phyloP scores from a whole-genome alignment of 2,888 invertebrate species.

The Masnerella sp. region DNA sequence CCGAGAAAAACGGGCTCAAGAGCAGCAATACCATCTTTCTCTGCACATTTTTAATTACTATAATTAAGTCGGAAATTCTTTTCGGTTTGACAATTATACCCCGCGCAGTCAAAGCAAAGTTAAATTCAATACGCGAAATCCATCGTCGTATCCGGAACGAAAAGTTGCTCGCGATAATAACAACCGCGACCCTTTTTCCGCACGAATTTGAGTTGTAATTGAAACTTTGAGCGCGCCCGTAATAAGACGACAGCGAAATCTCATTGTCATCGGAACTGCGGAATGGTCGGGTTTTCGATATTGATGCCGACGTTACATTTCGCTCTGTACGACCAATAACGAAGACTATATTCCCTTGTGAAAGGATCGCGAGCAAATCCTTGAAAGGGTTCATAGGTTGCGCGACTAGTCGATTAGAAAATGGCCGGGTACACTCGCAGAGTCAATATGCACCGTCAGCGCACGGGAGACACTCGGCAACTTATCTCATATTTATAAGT shows the following conservation, averaged over 20 bases:
- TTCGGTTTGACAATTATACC: no score
- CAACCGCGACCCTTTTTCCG: slow-evolving; percentile 6
- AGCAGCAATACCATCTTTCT: no score
- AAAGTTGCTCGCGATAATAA: no score
- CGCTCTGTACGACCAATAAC: slow-evolving; percentile 42
- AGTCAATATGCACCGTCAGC: slow-evolving; percentile 59
- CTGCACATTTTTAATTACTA: no score
- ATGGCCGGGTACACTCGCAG: slow-evolving; percentile 21
- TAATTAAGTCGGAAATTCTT: no score
- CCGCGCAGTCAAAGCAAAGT: no score
- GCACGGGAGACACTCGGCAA: slow-evolving; percentile 38
- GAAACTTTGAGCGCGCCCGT: slow-evolving; percentile 7
- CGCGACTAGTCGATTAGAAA: slow-evolving; percentile 56
- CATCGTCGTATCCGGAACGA: no score
- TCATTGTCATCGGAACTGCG: slow-evolving; percentile 35
- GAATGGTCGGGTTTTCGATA: slow-evolving; percentile 28
- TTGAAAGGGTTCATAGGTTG: slow-evolving; percentile 45
- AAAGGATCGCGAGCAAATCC: slow-evolving; percentile 30
- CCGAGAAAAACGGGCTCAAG: no score
- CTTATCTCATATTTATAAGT: slow-evolving; percentile 62
- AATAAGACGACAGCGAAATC: slow-evolving; percentile 9
- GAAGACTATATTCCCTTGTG: slow-evolving; percentile 32
- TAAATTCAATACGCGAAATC: no score
- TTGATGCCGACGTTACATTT: slow-evolving; percentile 43
- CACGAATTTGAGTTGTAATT: slow-evolving; percentile 16